These are phyloP conservation scores for Pomatorhinus ruficollis DNA, from an alignment of 2,113 vertebrate genomes.

Conservation along the genomic window DNA sequence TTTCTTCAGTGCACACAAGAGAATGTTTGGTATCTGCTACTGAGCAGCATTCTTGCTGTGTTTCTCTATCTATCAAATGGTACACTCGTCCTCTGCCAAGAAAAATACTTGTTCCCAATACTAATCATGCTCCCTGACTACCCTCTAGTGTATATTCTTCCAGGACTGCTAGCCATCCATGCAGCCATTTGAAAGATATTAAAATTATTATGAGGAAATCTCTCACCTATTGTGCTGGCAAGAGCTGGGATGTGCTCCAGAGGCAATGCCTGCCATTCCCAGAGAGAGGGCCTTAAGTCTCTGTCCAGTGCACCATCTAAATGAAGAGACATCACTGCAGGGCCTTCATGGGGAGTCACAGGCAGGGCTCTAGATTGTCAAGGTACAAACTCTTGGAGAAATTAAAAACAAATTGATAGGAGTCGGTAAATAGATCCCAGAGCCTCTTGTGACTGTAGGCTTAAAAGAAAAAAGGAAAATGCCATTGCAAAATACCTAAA, in stretches of 20 bases:
- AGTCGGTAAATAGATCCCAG: not conserved
- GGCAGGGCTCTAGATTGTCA: not conserved
- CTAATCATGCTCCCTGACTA: slow-evolving; percentile 61
- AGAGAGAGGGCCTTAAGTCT: not conserved
- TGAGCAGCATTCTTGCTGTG: slow-evolving; percentile 31
- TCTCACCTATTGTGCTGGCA: slow-evolving; percentile 22
- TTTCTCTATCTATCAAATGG: slow-evolving; percentile 49
- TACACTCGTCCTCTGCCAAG: slow-evolving; percentile 12
- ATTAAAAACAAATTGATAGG: not conserved
- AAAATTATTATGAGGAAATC: slow-evolving; percentile 8
- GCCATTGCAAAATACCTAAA: not conserved
- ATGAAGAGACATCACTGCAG: not conserved
- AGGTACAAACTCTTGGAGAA: not conserved
- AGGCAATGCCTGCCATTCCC: not conserved
- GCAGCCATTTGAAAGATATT: slow-evolving; percentile 16
- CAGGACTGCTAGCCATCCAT: slow-evolving; percentile 7
- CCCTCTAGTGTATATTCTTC: slow-evolving; percentile 61
- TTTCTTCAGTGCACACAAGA: not conserved
- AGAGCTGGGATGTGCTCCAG: not conserved
- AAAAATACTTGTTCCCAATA: slow-evolving; percentile 64
- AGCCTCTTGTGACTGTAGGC: not conserved
- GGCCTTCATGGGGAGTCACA: not conserved
- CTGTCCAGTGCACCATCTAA: not conserved
- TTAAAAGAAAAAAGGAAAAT: not conserved
- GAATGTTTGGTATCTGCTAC: slow-evolving; percentile 41